Conservation (phyloP, 53 echinoderm and acorn worm species). For the Stichopus horrens region DNA sequence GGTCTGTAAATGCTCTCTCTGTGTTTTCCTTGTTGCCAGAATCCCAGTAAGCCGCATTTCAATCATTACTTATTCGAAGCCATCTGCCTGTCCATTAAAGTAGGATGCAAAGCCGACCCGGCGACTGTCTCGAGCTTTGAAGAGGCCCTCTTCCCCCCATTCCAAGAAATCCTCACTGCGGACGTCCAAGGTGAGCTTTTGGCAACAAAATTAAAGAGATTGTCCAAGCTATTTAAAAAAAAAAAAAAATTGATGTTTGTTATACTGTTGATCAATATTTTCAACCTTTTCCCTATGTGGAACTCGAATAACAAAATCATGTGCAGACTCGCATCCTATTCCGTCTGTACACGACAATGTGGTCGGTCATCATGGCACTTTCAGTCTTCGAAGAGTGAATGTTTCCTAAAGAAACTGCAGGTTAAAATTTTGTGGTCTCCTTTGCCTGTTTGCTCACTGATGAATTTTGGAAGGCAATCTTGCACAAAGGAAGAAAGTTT, state of each 20-base stretch:
- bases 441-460: too few species aligned
- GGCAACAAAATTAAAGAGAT: not conserved
- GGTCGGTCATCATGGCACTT: too few species aligned
- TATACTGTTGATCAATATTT: slow-evolving; percentile 70
- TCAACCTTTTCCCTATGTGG: slow-evolving; percentile 50
- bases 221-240: slow-evolving; percentile 75
- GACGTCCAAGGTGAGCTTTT: slow-evolving; percentile 77
- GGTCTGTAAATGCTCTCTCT: not conserved
- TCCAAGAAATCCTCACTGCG: slow-evolving; percentile 76
- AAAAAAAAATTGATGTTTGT: slow-evolving; percentile 86
- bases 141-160: slow-evolving; percentile 74
- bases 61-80: slow-evolving; percentile 97
- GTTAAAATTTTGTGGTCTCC: too few species aligned
- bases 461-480: too few species aligned
- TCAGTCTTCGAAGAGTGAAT: too few species aligned
- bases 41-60: slow-evolving; percentile 98
- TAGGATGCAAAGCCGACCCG: slow-evolving; percentile 75
- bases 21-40: slow-evolving; percentile 48
- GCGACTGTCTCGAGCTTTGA: slow-evolving; percentile 68
- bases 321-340: too few species aligned
- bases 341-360: too few species aligned
- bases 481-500: too few species aligned
- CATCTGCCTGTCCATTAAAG: slow-evolving; percentile 78
- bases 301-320: too few species aligned
- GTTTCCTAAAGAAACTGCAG: too few species aligned